Percentiles rank a stretch among this genome's conserved stretches.
These are phyloP conservation scores for Syngnathus rostellatus DNA, from an alignment of 2,797 vertebrate species.

Conservation along the genomic window DNA sequence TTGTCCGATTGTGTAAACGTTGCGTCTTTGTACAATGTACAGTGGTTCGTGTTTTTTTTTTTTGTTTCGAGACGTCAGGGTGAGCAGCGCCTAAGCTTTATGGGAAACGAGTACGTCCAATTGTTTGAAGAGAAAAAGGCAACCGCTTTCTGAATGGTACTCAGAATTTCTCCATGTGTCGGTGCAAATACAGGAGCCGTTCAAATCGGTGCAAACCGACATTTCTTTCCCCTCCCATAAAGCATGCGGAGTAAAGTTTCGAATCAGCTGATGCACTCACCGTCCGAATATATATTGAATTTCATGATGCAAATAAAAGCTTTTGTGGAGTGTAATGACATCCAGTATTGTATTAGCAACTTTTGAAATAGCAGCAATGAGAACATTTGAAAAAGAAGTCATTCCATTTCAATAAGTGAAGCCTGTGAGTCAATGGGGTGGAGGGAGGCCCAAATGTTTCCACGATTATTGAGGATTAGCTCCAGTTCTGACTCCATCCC, in stretches of 20 bases:
- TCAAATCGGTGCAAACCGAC: slow-evolving; percentile 13
- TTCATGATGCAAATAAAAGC: slow-evolving; percentile 48
- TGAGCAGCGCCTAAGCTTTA: slow-evolving; percentile 57
- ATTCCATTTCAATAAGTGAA: neutral
- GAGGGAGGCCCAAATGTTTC: neutral
- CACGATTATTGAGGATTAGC: slow-evolving; percentile 8
- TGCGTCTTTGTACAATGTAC: slow-evolving; percentile 23
- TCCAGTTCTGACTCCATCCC: slow-evolving; percentile 3
- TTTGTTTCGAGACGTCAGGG: slow-evolving; percentile 42
- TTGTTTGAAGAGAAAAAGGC: slow-evolving; percentile 13
- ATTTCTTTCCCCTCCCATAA: slow-evolving; percentile 21
- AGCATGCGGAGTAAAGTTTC: slow-evolving; percentile 12
- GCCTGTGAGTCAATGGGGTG: neutral
- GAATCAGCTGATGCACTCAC: slow-evolving; percentile 22
- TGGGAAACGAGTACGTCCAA: slow-evolving; percentile 12
- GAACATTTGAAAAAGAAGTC: neutral
- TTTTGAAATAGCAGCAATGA: neutral
- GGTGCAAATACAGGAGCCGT: slow-evolving; percentile 7
- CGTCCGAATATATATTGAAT: slow-evolving; percentile 18
- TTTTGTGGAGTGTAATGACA: slow-evolving; percentile 7
- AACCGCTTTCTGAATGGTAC: slow-evolving; percentile 15
- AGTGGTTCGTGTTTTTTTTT: slow-evolving; percentile 29
- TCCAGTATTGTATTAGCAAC: neutral
- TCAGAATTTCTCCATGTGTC: slow-evolving; percentile 19
- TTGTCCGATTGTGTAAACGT: neutral